These are phyloP conservation scores for Zoanthus sansibaricus DNA, from an alignment of 92 coral and sea anemone genomes.

Conservation along the genomic window DNA sequence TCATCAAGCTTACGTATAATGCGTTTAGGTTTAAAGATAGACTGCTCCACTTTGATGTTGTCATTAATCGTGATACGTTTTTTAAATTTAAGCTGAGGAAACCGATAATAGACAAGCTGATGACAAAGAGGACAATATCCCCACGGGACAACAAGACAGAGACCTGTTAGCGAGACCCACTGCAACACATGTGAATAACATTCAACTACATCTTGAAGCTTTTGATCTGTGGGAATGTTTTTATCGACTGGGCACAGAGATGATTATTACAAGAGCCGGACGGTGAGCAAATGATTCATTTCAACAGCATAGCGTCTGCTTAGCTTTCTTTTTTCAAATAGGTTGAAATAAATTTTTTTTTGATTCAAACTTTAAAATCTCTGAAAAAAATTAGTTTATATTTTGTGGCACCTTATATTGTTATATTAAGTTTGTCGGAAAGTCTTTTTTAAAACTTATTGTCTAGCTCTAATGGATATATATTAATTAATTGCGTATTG, in stretches of 20 bases:
- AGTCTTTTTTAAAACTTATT: neutral
- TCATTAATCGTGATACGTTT: conserved; percentile 28
- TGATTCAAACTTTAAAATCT: neutral
- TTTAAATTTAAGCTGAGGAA: conserved; percentile 52
- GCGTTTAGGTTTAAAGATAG: neutral
- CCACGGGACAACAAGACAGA: conserved; percentile 55
- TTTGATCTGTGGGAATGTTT: conserved; percentile 91
- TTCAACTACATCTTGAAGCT: conserved; percentile 76
- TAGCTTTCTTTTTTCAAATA: neutral
- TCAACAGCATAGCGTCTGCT: neutral
- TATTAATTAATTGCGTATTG: too few species aligned
- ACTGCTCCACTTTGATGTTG: neutral
- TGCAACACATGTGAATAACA: conserved; percentile 33
- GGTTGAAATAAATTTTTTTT: neutral
- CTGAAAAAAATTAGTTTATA: neutral
- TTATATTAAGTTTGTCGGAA: neutral
- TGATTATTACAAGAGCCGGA: conserved; percentile 91
- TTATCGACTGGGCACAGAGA: conserved; percentile 90
- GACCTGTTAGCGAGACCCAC: conserved; percentile 27
- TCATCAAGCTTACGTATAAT: neutral
- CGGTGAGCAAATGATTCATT: conserved; percentile 65
- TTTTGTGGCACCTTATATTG: neutral
- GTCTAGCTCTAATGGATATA: neutral
- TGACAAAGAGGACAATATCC: conserved; percentile 66
- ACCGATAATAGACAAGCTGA: conserved; percentile 70